Evolutionary conservation across 2,888 invertebrate species (phyloP), one percentile per base, ranked within the genome.

Genomic region (Argyra leucocephala): DNA sequence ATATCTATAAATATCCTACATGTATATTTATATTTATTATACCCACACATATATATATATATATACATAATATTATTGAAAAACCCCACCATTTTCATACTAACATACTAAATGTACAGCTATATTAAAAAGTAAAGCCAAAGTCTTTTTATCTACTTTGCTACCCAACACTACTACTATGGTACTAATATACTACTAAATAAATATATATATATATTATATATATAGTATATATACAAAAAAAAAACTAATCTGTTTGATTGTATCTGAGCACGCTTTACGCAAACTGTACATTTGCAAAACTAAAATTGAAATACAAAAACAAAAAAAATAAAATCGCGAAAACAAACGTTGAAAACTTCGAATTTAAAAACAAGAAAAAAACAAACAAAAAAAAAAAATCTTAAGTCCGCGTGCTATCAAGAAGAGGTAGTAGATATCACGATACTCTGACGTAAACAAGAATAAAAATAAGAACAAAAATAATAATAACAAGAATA

Each of bases 221-320:
- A 26, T 26, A 26, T 26, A 26, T 26, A 26, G 4, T 26, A 31
- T 31, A 31, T 31, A 10, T 31, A 26, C 12, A 31, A 10, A 48
- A 1, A 18, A 48, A 18, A 48, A 48, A 48, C n/a, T 48, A 48
- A 48, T 48, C 48, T 48, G 48, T 48, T 48, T 48, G 48, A 48
- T 48, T 48, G 48, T 48, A 48, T 48, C 48, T 48, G 48, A 48
- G 48, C 48, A 48, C 48, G 48, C 48, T 48, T 48, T 48, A 48
- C 48, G 48, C 48, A 48, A 48, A 48, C 48, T 48, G 48, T 48
- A 48, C 48, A 48, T 48, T 48, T 48, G 48, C 48, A 48, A 15
- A 48, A 48, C 48, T 48, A 15, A 48, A 48, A 48, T 18, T 18
- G 18, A 48, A 48, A 48, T 18, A 48, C 2, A 31, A 31, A 4